Percentiles rank a stretch among this genome's conserved stretches.
These are phyloP conservation scores for Probosciger aterrimus DNA, from an alignment of 2,113 vertebrate species.

Conservation along the genomic window DNA sequence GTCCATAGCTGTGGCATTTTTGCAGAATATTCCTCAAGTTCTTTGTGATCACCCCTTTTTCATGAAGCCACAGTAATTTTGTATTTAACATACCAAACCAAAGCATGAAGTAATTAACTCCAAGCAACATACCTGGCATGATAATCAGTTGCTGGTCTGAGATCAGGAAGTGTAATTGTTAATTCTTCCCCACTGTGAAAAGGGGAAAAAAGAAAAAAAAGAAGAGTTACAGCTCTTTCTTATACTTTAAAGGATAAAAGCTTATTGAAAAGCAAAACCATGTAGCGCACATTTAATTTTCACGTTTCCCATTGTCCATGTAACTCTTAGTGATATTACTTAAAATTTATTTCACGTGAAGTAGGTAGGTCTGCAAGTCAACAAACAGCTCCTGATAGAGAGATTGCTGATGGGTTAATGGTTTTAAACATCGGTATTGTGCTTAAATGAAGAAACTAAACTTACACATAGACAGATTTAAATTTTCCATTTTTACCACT, in stretches of 20 bases:
- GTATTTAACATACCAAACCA: neutral
- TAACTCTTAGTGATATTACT: slow-evolving; percentile 40
- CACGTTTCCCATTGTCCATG: slow-evolving; percentile 17
- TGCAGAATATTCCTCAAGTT: neutral
- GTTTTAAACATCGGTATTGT: slow-evolving; percentile 42
- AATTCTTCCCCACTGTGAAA: slow-evolving; percentile 72
- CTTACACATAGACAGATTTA: slow-evolving; percentile 80
- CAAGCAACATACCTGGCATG: slow-evolving; percentile 73
- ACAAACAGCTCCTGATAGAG: slow-evolving; percentile 51
- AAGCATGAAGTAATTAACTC: neutral
- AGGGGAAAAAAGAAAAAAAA: neutral
- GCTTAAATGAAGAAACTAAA: slow-evolving; percentile 66
- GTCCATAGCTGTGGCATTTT: neutral
- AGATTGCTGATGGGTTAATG: slow-evolving; percentile 20
- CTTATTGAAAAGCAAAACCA: slow-evolving; percentile 52
- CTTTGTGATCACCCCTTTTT: neutral
- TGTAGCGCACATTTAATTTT: slow-evolving; percentile 38
- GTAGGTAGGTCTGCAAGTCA: slow-evolving; percentile 57
- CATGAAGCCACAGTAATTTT: neutral
- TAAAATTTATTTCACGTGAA: slow-evolving; percentile 48
- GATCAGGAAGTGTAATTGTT: slow-evolving; percentile 73
- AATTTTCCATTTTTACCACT: slow-evolving; percentile 80
- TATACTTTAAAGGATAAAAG: neutral
- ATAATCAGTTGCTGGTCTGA: slow-evolving; percentile 78
- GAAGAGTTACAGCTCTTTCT: neutral